phyloP scores from a whole-genome alignment of 1,140 invertebrate species.

The Drosophila sucinea region DNA sequence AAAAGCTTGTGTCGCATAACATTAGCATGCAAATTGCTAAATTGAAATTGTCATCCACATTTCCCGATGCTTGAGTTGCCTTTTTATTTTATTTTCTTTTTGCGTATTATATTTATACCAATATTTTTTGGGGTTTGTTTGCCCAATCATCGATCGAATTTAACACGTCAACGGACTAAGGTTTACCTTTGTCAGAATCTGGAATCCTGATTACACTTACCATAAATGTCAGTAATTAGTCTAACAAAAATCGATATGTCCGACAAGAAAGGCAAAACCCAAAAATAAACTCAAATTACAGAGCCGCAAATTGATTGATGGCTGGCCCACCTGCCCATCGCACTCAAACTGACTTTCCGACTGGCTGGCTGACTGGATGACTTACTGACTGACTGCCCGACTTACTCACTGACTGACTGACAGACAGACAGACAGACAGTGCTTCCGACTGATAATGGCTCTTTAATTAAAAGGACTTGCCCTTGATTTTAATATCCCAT shows the following conservation, averaged over 20 bases:
- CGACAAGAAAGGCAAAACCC: constrained; percentile 27
- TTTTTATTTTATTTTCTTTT: background rate
- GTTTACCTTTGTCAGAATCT: constrained; percentile 46
- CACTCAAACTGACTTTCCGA: background rate
- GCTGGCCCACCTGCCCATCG: constrained; percentile 22
- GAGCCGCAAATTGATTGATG: constrained; percentile 24
- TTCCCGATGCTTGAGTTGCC: constrained; percentile 67
- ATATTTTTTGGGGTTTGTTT: constrained; percentile 2
- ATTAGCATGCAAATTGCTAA: constrained; percentile 80
- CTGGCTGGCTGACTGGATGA: background rate
- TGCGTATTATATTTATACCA: constrained; percentile 22
- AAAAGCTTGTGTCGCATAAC: constrained; percentile 56
- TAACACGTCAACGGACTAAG: constrained; percentile 53
- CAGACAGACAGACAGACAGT: constrained; percentile 18
- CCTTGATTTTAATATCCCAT: constrained; percentile 50
- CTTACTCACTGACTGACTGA: background rate
- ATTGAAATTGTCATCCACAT: constrained; percentile 80
- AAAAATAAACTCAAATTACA: constrained; percentile 67
- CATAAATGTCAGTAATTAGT: constrained; percentile 59
- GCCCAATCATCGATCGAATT: constrained; percentile 58
- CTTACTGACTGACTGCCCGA: constrained; percentile 11
- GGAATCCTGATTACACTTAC: constrained; percentile 43
- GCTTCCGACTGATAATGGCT: constrained; percentile 36
- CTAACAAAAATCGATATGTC: constrained; percentile 55
- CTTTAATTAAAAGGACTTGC: constrained; percentile 59